A percentile compares a stretch with the other conserved stretches of the same genome.
Conservation (phyloP, 2,888 invertebrate genomes). For the Xylophagus ater region DNA sequence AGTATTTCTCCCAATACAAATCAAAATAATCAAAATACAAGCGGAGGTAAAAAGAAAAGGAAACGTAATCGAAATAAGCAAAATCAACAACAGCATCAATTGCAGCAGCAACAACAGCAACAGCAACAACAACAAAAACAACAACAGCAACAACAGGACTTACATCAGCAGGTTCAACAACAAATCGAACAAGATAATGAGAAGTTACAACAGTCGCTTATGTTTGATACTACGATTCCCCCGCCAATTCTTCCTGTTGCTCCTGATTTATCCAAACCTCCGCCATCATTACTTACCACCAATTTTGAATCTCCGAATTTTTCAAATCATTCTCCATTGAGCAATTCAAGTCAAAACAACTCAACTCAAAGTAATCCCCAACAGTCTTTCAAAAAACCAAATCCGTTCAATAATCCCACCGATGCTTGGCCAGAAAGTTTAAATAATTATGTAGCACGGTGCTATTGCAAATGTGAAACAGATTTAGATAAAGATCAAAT, state of each 20-base stretch:
- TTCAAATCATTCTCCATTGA: slow-evolving; percentile 1
- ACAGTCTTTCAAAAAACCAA: slow-evolving; percentile 29
- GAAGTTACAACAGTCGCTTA: slow-evolving; percentile 20
- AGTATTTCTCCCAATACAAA: slow-evolving; percentile 28
- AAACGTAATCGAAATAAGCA: slow-evolving; percentile 57
- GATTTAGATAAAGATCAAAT: slow-evolving; percentile 87
- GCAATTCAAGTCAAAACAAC: background rate
- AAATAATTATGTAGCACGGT: slow-evolving; percentile 80
- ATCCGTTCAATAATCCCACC: slow-evolving; percentile 44
- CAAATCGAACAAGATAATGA: slow-evolving; percentile 11
- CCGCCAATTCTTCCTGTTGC: slow-evolving; percentile 30
- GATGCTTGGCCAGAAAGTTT: slow-evolving; percentile 70
- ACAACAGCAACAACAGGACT: slow-evolving; percentile 35
- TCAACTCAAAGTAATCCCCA: slow-evolving; percentile 13
- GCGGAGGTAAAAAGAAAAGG: slow-evolving; percentile 54
- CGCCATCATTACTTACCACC: slow-evolving; percentile 29
- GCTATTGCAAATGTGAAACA: slow-evolving; percentile 83
- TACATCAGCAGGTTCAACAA: slow-evolving; percentile 1
- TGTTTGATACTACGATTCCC: slow-evolving; percentile 29
- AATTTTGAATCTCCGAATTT: background rate
- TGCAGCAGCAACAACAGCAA: slow-evolving; percentile 27
- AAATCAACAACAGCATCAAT: slow-evolving; percentile 31
- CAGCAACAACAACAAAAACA: slow-evolving; percentile 31
- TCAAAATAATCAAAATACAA: slow-evolving; percentile 28
- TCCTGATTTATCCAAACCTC: slow-evolving; percentile 31